These are phyloP conservation scores for Phocoena sinus DNA, from an alignment of 2,113 vertebrate species.

Conservation along the genomic window DNA sequence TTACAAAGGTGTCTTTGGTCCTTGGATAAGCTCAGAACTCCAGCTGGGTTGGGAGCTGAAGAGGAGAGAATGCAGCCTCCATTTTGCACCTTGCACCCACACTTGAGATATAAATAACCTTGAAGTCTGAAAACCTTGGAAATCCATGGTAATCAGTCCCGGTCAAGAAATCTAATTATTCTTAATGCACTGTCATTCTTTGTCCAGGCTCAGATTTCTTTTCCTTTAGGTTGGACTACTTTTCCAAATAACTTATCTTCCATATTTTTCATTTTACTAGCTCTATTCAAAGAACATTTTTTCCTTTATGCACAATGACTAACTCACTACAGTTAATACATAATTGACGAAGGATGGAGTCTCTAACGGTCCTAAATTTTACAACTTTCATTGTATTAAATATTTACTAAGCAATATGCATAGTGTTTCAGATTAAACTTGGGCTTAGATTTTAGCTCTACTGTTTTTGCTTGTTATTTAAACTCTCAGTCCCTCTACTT, in stretches of 20 bases:
- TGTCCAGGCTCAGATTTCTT: neutral
- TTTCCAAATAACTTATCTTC: neutral
- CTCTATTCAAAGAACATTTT: neutral
- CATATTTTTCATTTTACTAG: neutral
- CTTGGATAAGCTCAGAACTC: neutral
- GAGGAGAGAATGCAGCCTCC: neutral
- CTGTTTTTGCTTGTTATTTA: neutral
- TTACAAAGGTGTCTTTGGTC: neutral
- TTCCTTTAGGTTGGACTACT: neutral
- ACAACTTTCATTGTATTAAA: neutral
- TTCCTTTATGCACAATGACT: neutral
- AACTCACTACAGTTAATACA: neutral
- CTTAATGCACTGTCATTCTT: neutral
- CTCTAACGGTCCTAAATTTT: neutral
- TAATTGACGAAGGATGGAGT: neutral
- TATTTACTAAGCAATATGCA: neutral
- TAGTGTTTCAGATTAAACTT: neutral
- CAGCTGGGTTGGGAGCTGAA: neutral
- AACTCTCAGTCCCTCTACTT: neutral
- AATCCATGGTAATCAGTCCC: neutral
- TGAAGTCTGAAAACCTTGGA: neutral
- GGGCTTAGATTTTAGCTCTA: neutral
- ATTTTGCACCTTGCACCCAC: neutral
- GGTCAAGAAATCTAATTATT: neutral
- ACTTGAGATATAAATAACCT: neutral